Base-by-base conservation (phyloP, 2,888 invertebrate genomes). In the Buathra laborator region DNA sequence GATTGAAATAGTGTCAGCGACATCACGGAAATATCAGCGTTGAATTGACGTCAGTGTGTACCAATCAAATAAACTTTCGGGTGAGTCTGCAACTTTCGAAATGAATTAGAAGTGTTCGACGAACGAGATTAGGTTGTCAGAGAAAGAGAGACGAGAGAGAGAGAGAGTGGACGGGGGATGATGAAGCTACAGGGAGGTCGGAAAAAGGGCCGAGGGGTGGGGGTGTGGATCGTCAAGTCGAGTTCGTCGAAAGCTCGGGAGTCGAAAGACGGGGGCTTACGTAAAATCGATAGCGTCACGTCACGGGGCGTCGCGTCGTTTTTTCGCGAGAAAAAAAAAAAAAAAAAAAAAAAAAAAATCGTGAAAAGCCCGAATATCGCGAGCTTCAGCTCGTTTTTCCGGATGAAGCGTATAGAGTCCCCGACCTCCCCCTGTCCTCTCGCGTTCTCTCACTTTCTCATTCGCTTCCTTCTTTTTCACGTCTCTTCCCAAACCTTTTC, bases 251-350 rank as follows among this genome's bases (percentile, higher is more conserved):
- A 76, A 76, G 76, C 66, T 43, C 37, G 76, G 43, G 76, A 66
- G 64, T 53, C 67, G 77, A 44, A 70, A 56, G 53, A 62, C 32
- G 59, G 56, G 59, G 82, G 82, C 71, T 86, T 80, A 84, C 80
- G 68, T 80, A 77, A 83, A 84, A 86, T 86, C 86, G 82, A 86
- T 86, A 84, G 77, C 56, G 79, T 53, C 66, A 44, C 67, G 71
- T 71, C 76, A 80, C 74, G 72, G 74, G 19, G 51, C 76, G 75
- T 56, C 64, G 81, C 71, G 79, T 84, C 43, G 53, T 66, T 46
- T 19, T 44, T 46, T 19, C 10, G 10, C 24, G 2, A 24, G 24
- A 67, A 9, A 24, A 67, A 67, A 67, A 66, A 82, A 85, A 83
- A 85, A 67, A 7, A 19, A 67, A 67, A 67, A 67, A 7, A 19